Conservation (phyloP, 2,797 vertebrate species). For the Tadarida brasiliensis region DNA sequence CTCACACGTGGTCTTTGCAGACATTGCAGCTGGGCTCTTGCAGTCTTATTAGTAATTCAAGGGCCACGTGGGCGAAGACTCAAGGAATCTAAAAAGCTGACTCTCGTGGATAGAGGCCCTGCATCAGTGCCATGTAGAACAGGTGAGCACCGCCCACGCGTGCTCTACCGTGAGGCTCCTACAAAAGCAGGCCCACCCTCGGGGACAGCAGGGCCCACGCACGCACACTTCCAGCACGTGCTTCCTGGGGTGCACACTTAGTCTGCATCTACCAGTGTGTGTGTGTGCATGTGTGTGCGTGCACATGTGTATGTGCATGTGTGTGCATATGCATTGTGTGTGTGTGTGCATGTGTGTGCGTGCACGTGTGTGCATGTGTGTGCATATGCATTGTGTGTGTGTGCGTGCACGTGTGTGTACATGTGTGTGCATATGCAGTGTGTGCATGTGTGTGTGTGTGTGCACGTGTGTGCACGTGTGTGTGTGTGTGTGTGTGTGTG, state of each 20-base stretch:
- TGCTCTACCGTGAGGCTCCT: accelerated
- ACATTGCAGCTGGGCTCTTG: background rate
- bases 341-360: background rate
- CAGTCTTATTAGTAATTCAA: background rate
- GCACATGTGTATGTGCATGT: background rate
- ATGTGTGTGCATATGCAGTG: no score
- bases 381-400: no score
- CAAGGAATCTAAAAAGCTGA: background rate
- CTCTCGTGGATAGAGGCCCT: accelerated
- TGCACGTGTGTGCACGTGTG: background rate
- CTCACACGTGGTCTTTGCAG: accelerated
- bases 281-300: no score
- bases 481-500: background rate
- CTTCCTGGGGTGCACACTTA: background rate
- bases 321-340: no score
- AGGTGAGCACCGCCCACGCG: accelerated
- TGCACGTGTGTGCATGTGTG: background rate
- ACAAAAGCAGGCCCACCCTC: background rate
- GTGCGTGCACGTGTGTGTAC: background rate
- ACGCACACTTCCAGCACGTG: background rate
- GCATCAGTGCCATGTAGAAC: accelerated
- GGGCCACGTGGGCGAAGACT: background rate
- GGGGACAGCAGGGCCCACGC: background rate
- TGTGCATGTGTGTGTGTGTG: no score
- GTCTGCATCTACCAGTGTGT: background rate